These are phyloP conservation scores for Oscheius sp. DNA, from an alignment of 2,888 invertebrate genomes.

Conservation along the genomic window DNA sequence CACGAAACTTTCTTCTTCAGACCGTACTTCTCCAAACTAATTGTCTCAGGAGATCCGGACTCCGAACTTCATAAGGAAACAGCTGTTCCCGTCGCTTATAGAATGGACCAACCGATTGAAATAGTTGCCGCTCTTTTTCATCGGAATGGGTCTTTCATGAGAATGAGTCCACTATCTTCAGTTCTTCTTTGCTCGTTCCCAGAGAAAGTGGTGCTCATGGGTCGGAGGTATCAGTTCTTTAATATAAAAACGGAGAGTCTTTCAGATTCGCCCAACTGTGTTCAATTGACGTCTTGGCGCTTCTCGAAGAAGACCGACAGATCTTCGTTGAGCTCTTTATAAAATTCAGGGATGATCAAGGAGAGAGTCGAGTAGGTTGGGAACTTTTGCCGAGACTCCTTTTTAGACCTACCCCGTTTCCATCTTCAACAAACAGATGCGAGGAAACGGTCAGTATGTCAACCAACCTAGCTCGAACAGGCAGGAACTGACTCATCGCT, in stretches of 20 bases:
- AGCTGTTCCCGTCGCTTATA: not conserved
- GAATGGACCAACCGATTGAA: not conserved
- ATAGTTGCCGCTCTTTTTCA: constrained; percentile 2
- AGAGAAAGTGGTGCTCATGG: constrained; percentile 13
- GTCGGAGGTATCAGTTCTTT: not conserved
- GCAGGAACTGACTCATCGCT: constrained; percentile 80
- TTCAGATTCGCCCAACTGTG: constrained; percentile 4
- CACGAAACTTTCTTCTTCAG: not conserved
- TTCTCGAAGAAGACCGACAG: constrained; percentile 30
- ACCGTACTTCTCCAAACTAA: not conserved
- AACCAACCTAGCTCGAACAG: constrained; percentile 61
- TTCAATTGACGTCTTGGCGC: not conserved
- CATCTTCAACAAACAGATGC: constrained; percentile 77
- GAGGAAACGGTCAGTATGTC: constrained; percentile 74
- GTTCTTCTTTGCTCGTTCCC: constrained; percentile 6
- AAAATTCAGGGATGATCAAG: constrained; percentile 73
- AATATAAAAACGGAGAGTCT: not conserved
- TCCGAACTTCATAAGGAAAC: constrained; percentile 20
- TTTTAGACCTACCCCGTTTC: constrained; percentile 77
- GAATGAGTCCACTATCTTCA: not conserved
- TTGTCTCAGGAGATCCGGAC: constrained; percentile 21
- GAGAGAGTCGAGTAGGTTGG: constrained; percentile 22
- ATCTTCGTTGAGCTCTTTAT: constrained; percentile 78
- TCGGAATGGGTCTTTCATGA: constrained; percentile 18
- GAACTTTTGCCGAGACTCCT: not conserved